phyloP scores from a whole-genome alignment of 2,113 vertebrate genomes.

The Nothobranchius furzeri region DNA sequence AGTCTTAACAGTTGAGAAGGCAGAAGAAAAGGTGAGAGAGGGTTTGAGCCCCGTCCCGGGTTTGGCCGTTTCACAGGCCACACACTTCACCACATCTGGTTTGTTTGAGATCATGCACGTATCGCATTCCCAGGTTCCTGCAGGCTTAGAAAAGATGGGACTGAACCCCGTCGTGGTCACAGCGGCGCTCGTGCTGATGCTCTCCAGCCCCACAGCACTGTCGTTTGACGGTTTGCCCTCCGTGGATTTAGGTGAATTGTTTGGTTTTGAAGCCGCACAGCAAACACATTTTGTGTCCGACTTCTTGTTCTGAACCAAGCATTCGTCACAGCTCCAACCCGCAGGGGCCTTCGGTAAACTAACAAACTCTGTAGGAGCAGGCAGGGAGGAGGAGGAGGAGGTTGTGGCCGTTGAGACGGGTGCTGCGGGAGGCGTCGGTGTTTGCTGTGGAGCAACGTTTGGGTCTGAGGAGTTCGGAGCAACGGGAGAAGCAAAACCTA shows the following conservation, averaged over 20 bases:
- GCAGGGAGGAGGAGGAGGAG: constrained; percentile 49
- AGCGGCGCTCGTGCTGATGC: constrained; percentile 54
- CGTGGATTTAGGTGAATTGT: constrained; percentile 49
- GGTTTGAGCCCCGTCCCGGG: constrained; percentile 91
- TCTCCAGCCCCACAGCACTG: constrained; percentile 45
- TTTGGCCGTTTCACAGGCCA: constrained; percentile 95
- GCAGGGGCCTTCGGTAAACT: constrained; percentile 79
- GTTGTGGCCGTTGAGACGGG: constrained; percentile 55
- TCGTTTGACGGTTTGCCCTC: constrained; percentile 55
- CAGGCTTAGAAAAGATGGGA: constrained; percentile 83
- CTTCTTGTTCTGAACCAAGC: constrained; percentile 83
- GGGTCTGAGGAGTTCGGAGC: constrained; percentile 49
- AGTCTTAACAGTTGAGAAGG: constrained; percentile 74
- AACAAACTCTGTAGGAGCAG: constrained; percentile 73
- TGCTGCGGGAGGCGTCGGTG: constrained; percentile 44
- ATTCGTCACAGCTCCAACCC: constrained; percentile 82
- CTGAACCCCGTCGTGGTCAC: constrained; percentile 77
- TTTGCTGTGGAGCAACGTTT: constrained; percentile 69
- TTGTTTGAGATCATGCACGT: constrained; percentile 96
- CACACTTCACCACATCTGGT: constrained; percentile 88
- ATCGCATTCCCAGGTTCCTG: constrained; percentile 93
- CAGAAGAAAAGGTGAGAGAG: constrained; percentile 80
- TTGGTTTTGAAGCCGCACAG: constrained; percentile 78
- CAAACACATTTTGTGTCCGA: constrained; percentile 84
- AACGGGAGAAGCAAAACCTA: constrained; percentile 83